Conservation (phyloP, 2,113 vertebrate genomes). For the Phrynosoma platyrhinos region DNA sequence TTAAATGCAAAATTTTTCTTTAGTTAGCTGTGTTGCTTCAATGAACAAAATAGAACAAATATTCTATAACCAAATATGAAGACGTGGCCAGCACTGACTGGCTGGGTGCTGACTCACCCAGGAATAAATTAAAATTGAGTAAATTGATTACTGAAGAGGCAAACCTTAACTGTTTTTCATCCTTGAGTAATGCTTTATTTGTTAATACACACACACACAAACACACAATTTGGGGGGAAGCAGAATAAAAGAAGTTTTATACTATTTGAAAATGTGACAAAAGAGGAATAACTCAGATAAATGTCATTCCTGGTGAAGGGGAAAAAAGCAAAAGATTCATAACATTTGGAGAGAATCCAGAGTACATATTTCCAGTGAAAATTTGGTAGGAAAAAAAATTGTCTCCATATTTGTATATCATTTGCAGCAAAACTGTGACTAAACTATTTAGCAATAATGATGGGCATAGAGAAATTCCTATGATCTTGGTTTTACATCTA, state of each 20-base stretch:
- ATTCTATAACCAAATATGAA: constrained; percentile 38
- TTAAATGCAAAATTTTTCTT: constrained; percentile 43
- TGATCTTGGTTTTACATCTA: not conserved
- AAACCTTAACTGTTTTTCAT: constrained; percentile 40
- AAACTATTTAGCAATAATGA: not conserved
- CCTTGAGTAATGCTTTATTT: constrained; percentile 30
- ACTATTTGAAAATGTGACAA: constrained; percentile 12
- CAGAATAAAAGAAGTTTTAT: not conserved
- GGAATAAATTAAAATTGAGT: constrained; percentile 57
- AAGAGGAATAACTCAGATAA: not conserved
- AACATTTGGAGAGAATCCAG: too few species aligned
- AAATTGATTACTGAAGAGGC: constrained; percentile 37
- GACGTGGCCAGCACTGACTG: constrained; percentile 43
- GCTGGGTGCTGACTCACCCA: constrained; percentile 38
- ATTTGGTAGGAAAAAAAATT: not conserved
- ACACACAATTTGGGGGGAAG: constrained; percentile 11
- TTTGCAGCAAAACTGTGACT: not conserved
- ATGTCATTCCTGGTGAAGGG: not conserved
- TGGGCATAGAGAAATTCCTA: too few species aligned
- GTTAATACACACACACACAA: not conserved
- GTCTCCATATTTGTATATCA: not conserved
- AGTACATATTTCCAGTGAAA: not conserved
- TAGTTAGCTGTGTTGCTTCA: constrained; percentile 47
- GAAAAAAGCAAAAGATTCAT: too few species aligned
- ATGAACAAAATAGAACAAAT: constrained; percentile 45